phyloP scores from a whole-genome alignment of 2,113 vertebrate genomes.

The Xenotilapia caudafasciata region DNA sequence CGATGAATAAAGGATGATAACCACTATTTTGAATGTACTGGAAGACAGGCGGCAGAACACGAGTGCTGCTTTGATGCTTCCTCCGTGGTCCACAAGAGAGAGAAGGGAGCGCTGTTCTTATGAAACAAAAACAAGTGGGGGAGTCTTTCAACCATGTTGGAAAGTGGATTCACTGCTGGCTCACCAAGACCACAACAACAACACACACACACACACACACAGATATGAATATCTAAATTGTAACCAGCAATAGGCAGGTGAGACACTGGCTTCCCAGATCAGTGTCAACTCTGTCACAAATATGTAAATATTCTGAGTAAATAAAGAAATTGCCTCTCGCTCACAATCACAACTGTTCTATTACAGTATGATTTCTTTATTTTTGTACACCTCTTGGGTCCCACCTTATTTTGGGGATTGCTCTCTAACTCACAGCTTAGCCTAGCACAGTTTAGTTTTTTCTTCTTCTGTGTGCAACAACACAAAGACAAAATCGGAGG shows the following conservation, averaged over 20 bases:
- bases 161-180: slow-evolving; percentile 34
- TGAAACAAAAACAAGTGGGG: not conserved
- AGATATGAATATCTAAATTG: slow-evolving; percentile 59
- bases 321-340: slow-evolving; percentile 41
- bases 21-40: slow-evolving; percentile 58
- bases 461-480: not conserved
- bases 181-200: not conserved
- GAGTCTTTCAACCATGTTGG: not conserved
- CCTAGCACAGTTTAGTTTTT: not conserved
- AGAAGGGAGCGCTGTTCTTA: not conserved
- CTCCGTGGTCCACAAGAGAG: not conserved
- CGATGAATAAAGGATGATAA: slow-evolving; percentile 22
- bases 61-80: slow-evolving; percentile 1
- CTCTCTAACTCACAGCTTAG: slow-evolving; percentile 1
- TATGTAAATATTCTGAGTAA: slow-evolving; percentile 62
- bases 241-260: slow-evolving; percentile 66
- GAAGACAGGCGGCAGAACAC: slow-evolving; percentile 4
- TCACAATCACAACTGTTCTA: slow-evolving; percentile 47
- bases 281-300: slow-evolving; percentile 43
- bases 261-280: slow-evolving; percentile 37
- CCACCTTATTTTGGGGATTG: slow-evolving; percentile 45
- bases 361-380: slow-evolving; percentile 61
- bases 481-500: not conserved
- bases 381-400: slow-evolving; percentile 60
- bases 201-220: not conserved